phyloP scores from a whole-genome alignment of 2,113 vertebrate species.

The Microtus oregoni region DNA sequence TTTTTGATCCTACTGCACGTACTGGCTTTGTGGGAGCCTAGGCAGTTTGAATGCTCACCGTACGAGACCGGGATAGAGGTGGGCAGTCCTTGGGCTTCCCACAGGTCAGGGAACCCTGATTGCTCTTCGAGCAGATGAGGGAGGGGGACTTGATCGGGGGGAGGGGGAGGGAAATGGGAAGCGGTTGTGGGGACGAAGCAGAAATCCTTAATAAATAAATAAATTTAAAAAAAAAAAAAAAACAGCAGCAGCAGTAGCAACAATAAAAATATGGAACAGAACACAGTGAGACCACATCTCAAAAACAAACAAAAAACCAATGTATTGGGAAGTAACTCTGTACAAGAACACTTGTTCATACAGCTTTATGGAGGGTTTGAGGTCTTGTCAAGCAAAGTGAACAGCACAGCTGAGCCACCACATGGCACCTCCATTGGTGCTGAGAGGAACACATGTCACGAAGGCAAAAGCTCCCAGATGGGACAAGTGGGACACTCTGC shows the following conservation, averaged over 20 bases:
- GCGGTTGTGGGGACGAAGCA: no score
- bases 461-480: constrained; percentile 62
- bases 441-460: constrained; percentile 24
- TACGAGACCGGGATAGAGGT: no score
- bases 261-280: not conserved
- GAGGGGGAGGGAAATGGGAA: no score
- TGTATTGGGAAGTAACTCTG: not conserved
- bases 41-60: no score
- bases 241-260: not conserved
- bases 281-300: not conserved
- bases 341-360: not conserved
- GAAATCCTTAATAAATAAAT: no score
- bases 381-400: constrained; percentile 42
- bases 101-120: no score
- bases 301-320: not conserved
- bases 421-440: not conserved
- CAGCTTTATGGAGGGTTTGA: constrained; percentile 59
- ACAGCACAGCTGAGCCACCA: constrained; percentile 58
- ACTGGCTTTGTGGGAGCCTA: no score
- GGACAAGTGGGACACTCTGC: not conserved
- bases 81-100: no score
- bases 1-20: no score
- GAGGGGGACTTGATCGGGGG: no score
- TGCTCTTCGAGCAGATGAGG: no score
- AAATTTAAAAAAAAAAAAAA: no score